A percentile compares a stretch with the other conserved stretches of the same genome.
phyloP scores from a whole-genome alignment of 1,140 invertebrate species.

The honey bee (Apis mellifera) region DNA sequence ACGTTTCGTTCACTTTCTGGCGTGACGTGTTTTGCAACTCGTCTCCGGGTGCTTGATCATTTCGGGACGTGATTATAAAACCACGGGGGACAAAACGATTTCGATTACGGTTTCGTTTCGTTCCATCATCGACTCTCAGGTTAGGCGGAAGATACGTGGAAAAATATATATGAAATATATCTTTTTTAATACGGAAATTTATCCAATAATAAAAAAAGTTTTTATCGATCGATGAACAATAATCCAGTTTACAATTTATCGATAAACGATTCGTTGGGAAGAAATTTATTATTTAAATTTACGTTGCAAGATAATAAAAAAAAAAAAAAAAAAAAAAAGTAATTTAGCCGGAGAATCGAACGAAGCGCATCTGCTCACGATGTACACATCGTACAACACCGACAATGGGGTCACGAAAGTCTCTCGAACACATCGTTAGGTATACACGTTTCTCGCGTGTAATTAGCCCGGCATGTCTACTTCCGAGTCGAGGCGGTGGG shows the following conservation, averaged over 20 bases:
- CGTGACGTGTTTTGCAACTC: slow-evolving; percentile 5
- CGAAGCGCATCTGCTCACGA: not conserved
- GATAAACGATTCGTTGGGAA: not conserved
- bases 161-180: no score
- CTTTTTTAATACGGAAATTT: not conserved
- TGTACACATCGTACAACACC: not conserved
- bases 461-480: slow-evolving; percentile 76
- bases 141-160: not conserved
- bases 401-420: slow-evolving; percentile 22
- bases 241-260: no score
- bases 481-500: slow-evolving; percentile 73
- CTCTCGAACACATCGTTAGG: slow-evolving; percentile 51
- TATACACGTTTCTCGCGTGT: slow-evolving; percentile 62
- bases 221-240: no score
- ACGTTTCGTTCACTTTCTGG: slow-evolving; percentile 9
- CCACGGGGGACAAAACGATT: not conserved
- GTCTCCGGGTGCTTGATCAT: slow-evolving; percentile 3
- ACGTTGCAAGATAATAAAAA: not conserved
- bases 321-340: not conserved
- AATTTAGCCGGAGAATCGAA: not conserved
- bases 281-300: not conserved
- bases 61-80: not conserved
- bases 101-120: not conserved
- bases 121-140: not conserved
- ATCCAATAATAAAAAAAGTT: no score